A percentile compares a stretch with the other conserved stretches of the same genome.
Evolutionary conservation across 2,113 vertebrate genomes (phyloP).

Genomic region (Thunnus thynnus): DNA sequence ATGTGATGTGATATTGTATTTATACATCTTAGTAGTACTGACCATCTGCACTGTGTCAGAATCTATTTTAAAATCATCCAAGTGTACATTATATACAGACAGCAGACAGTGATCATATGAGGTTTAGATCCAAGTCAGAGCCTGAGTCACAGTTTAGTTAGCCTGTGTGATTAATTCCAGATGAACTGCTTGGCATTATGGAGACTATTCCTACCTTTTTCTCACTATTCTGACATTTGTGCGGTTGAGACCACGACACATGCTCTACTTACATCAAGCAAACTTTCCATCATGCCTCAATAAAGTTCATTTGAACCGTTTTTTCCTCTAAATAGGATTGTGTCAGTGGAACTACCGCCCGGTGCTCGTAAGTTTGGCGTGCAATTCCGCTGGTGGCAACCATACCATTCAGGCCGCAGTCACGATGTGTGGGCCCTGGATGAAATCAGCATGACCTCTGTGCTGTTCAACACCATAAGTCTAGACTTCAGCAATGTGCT

Average conservation of each 20-base stretch:
- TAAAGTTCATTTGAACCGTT: background rate
- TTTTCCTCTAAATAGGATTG: constrained; percentile 87
- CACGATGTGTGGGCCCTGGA: constrained; percentile 98
- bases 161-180: constrained; percentile 50
- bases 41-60: constrained; percentile 34
- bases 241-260: background rate
- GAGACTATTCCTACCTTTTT: background rate
- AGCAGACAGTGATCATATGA: constrained; percentile 40
- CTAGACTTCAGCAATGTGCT: constrained; percentile 97
- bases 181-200: constrained; percentile 28
- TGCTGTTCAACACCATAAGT: constrained; percentile 97
- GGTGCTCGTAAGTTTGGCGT: constrained; percentile 94
- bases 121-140: constrained; percentile 44
- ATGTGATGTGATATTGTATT: background rate
- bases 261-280: background rate
- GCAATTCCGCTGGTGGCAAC: constrained; percentile 99
- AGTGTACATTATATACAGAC: constrained; percentile 27
- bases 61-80: constrained; percentile 6
- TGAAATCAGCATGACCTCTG: constrained; percentile 98
- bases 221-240: background rate
- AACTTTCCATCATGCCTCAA: background rate
- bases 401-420: constrained; percentile 94
- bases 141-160: constrained; percentile 55
- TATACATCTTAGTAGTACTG: constrained; percentile 6
- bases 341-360: constrained; percentile 94